Evolutionary conservation across 2,113 vertebrate genomes (phyloP), one percentile per base, ranked within the genome.

Genomic region (Percopsis transmontana): DNA sequence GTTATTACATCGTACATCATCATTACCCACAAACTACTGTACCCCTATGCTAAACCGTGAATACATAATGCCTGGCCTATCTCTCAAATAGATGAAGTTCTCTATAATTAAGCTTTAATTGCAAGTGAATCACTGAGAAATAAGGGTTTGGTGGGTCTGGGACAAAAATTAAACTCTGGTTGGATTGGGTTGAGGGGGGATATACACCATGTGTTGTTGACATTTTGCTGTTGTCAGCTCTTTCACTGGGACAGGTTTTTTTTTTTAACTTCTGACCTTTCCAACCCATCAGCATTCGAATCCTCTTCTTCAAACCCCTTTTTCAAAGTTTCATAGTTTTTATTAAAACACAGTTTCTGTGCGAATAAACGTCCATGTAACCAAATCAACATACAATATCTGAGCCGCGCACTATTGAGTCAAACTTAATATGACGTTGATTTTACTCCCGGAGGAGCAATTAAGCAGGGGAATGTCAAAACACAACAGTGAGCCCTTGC

Each of bases 1-100:
- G 68, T 79, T 84, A 85, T 85, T 76, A 85, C 76, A 79, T 76
- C 62, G 33, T 81, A 80, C 77, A 86, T 87, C 71, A 76, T 83
- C 81, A 85, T 85, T 85, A 85, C 53, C 72, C 70, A 55, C 63
- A 81, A 79, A 78, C 72, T 71, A 70, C 79, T 70, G 71, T 70
- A 82, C 70, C 60, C 50, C 69, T 27, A 18, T 39, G 53, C 47
- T 50, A 77, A 82, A 88, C 53, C 72, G 54, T 62, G 65, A 78
- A 66, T 76, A 58, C 39, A 56, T 72, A 70, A 76, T 66, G 66
- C 70, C 50, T 53, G 40, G 48, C 62, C 48, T 52, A 67, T 73
- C 68, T 77, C 74, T 64, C 45, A 54, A 60, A 82, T 62, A 75
- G 74, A 81, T 81, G 66, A 62, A 78, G 73, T 77, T 77, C 60